phyloP scores from a whole-genome alignment of 2,797 vertebrate species.

The Tragopan temminckii region DNA sequence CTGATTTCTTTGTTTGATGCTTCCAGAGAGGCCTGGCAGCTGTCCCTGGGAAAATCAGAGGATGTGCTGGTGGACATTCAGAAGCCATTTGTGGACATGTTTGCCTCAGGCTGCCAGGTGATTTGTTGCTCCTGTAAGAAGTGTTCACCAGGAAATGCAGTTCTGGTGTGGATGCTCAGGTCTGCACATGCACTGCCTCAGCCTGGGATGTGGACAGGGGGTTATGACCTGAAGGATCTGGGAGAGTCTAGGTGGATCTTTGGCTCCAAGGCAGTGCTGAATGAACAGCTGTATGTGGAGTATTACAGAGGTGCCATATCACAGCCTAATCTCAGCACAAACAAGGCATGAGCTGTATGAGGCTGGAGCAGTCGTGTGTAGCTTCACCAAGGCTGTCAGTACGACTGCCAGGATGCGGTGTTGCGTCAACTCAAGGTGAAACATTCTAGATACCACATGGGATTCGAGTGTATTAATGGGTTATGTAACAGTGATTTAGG shows the following conservation, averaged over 20 bases:
- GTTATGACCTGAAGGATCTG: not conserved
- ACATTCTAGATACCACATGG: not conserved
- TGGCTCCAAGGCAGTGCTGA: not conserved
- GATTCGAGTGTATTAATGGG: not conserved
- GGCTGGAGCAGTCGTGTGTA: not conserved
- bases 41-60: not conserved
- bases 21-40: not conserved
- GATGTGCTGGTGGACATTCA: not conserved
- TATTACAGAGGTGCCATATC: not conserved
- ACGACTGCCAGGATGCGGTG: not conserved
- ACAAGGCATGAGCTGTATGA: not conserved
- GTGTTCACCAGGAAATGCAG: not conserved
- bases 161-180: not conserved
- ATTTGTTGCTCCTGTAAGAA: not conserved
- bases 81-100: not conserved
- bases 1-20: not conserved
- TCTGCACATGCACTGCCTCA: not conserved
- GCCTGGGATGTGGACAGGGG: not conserved
- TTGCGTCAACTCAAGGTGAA: not conserved
- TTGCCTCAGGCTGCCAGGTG: not conserved
- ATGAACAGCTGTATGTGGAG: not conserved
- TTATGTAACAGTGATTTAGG: not conserved
- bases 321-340: not conserved
- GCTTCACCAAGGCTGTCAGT: not conserved
- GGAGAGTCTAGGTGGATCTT: not conserved